A percentile compares a stretch with the other conserved stretches of the same genome.
These are phyloP conservation scores for Gasterosteus nipponicus DNA, from an alignment of 2,113 vertebrate species.

Conservation along the genomic window DNA sequence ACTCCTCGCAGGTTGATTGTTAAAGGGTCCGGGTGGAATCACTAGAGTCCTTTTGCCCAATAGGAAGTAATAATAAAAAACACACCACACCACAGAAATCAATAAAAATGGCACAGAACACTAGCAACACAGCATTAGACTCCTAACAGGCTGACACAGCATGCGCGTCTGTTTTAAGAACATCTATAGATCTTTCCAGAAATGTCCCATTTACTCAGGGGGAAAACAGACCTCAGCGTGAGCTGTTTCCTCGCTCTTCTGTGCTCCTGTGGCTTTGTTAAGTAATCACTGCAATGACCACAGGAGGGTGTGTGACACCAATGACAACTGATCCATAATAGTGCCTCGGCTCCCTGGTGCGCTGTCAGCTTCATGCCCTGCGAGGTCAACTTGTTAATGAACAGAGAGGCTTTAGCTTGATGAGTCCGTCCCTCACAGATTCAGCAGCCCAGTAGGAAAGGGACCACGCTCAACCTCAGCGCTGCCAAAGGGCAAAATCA, in stretches of 20 bases:
- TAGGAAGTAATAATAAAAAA: too few relatives aligned
- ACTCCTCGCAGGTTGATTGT: too few relatives aligned
- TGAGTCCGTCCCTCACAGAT: background rate
- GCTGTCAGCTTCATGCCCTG: background rate
- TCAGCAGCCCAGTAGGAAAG: background rate
- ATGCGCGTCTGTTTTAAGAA: background rate
- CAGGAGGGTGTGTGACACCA: constrained; percentile 30
- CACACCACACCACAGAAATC: too few relatives aligned
- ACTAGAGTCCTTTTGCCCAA: too few relatives aligned
- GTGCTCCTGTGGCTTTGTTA: constrained; percentile 8
- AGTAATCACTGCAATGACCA: constrained; percentile 15
- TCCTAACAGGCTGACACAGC: background rate
- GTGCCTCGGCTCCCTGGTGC: constrained; percentile 1
- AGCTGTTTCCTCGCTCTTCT: background rate
- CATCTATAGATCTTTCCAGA: background rate
- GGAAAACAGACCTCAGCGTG: background rate
- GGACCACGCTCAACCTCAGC: background rate
- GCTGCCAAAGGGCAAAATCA: background rate
- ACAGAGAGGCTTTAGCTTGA: background rate
- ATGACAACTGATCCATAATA: constrained; percentile 36
- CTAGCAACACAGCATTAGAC: too few relatives aligned
- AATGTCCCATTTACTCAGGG: background rate
- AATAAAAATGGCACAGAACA: too few relatives aligned
- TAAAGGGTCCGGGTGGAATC: too few relatives aligned
- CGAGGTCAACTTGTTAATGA: constrained; percentile 15